Conservation (phyloP, 2,797 vertebrate genomes). For the Coranthus polyacanthus region DNA sequence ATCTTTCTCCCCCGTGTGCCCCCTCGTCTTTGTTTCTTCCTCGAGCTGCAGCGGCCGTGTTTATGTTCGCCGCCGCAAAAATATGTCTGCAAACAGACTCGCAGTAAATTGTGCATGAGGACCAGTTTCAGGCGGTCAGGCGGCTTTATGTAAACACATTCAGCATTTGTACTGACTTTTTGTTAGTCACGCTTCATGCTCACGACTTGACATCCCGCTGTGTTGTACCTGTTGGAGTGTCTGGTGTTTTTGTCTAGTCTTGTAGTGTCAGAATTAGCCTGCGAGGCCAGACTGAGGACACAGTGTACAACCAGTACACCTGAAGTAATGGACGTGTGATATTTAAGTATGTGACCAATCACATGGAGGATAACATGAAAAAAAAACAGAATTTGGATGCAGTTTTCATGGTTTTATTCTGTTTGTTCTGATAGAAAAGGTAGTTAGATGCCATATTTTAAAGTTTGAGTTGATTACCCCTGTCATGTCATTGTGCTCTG, state of each 20-base stretch:
- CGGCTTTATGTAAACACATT: constrained; percentile 47
- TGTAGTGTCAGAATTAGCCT: constrained; percentile 8
- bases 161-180: constrained; percentile 21
- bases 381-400: too few relatives aligned
- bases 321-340: neutral
- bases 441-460: too few relatives aligned
- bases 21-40: constrained; percentile 53
- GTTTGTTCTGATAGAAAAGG: too few relatives aligned
- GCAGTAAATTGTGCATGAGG: constrained; percentile 49
- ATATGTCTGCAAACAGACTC: constrained; percentile 35
- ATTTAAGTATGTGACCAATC: too few relatives aligned
- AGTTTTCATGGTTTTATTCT: too few relatives aligned
- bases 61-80: constrained; percentile 22
- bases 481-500: too few relatives aligned
- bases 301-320: constrained; percentile 2
- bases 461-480: too few relatives aligned
- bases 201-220: neutral
- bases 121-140: constrained; percentile 7
- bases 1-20: constrained; percentile 12
- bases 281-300: constrained; percentile 13
- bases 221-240: constrained; percentile 52
- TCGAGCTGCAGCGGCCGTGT: constrained; percentile 7
- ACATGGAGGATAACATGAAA: too few relatives aligned
- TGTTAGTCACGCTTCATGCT: constrained; percentile 32
- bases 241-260: neutral